A percentile compares a stretch with the other conserved stretches of the same genome.
Conservation (phyloP, 2,113 vertebrate species). For the Alectura lathami region DNA sequence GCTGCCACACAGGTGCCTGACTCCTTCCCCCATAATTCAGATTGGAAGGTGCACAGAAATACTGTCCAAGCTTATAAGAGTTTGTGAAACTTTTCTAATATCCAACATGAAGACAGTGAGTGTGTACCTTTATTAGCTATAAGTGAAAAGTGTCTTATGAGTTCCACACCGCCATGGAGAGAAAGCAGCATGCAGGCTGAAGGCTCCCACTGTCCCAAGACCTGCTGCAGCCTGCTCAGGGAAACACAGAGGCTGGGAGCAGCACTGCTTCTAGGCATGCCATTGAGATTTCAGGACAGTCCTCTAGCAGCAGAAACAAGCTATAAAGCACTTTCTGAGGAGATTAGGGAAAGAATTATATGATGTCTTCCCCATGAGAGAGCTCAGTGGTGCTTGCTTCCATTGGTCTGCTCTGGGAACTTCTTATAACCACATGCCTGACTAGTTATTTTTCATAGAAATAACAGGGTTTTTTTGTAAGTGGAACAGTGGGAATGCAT, state of each 20-base stretch:
- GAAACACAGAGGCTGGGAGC: background rate
- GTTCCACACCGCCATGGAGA: background rate
- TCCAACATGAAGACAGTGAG: background rate
- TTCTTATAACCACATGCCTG: fast-evolving
- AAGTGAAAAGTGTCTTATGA: background rate
- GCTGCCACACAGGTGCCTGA: background rate
- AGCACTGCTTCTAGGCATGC: background rate
- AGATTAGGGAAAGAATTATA: background rate
- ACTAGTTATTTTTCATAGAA: background rate
- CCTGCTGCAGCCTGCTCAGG: background rate
- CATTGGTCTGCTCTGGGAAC: background rate
- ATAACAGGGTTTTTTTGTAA: background rate
- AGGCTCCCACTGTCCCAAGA: background rate
- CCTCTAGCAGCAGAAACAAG: background rate
- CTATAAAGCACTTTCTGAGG: background rate
- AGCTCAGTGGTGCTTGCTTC: background rate
- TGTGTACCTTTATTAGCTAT: background rate
- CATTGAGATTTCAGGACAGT: background rate
- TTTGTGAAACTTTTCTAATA: background rate
- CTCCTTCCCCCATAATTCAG: background rate
- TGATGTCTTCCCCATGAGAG: background rate
- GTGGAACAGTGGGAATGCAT: background rate
- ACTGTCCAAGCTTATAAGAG: fast-evolving
- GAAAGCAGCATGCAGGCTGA: background rate
- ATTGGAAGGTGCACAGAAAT: fast-evolving